Percentiles rank a stretch among this genome's conserved stretches.
phyloP scores from a whole-genome alignment of 2,888 invertebrate species.

The Melanostoma mellinum region DNA sequence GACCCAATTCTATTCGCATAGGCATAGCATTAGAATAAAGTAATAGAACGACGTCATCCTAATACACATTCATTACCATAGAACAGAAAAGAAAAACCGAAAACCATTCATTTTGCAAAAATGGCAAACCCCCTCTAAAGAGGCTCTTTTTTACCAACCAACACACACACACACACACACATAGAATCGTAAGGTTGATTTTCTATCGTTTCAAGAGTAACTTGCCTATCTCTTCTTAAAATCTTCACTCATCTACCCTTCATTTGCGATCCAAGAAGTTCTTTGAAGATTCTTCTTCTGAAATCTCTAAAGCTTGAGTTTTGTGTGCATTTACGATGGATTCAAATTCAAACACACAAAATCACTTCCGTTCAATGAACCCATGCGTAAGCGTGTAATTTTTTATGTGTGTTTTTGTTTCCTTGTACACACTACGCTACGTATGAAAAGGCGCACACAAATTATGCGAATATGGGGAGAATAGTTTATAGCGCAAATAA shows the following conservation, averaged over 20 bases:
- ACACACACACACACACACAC: background rate
- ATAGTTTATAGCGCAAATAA: conserved; percentile 63
- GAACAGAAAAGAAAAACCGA: background rate
- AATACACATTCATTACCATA: conserved; percentile 41
- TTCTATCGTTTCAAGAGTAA: conserved; percentile 22
- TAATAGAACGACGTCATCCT: conserved; percentile 62
- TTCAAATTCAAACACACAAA: conserved; percentile 73
- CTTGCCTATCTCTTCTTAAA: conserved; percentile 15
- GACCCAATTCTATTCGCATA: conserved; percentile 59
- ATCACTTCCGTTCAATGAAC: conserved; percentile 81
- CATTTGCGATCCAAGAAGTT: conserved; percentile 14
- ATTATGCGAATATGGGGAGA: conserved; percentile 61
- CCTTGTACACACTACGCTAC: conserved; percentile 40
- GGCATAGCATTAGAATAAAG: conserved; percentile 59
- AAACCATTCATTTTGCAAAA: conserved; percentile 11
- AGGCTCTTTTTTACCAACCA: background rate
- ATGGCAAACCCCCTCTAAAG: background rate
- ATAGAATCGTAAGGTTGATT: background rate
- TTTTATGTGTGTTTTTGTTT: conserved; percentile 46
- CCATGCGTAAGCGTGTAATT: conserved; percentile 78
- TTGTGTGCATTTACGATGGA: conserved; percentile 36
- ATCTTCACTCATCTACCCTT: conserved; percentile 21
- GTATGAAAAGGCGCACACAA: conserved; percentile 17
- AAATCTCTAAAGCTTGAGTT: no score
- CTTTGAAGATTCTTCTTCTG: background rate